These are phyloP conservation scores for Clistopyga incitator DNA, from an alignment of 2,888 invertebrate species.

Conservation along the genomic window DNA sequence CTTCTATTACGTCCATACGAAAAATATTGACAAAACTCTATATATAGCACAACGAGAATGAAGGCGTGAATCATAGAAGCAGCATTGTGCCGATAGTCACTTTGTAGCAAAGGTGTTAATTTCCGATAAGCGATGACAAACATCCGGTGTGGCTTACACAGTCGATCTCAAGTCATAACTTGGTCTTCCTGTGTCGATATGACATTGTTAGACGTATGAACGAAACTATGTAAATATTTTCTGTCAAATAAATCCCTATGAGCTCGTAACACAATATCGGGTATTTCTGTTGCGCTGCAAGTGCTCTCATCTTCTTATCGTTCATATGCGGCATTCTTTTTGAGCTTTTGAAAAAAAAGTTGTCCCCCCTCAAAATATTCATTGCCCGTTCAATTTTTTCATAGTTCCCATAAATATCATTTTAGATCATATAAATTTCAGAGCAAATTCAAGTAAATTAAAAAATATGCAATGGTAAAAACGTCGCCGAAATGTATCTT, in stretches of 20 bases:
- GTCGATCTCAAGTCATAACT: neutral
- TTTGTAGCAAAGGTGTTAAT: conserved; percentile 52
- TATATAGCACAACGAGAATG: neutral
- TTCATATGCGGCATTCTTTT: neutral
- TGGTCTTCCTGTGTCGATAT: conserved; percentile 32
- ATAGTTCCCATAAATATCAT: neutral
- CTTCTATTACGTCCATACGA: neutral
- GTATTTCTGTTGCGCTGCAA: neutral
- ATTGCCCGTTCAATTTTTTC: neutral
- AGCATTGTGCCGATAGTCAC: neutral
- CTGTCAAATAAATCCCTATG: conserved; percentile 2
- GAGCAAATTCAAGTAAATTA: no score
- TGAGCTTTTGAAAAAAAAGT: no score
- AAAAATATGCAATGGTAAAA: no score
- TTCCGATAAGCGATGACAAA: conserved; percentile 62
- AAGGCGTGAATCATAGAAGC: conserved; percentile 23
- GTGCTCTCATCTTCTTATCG: conserved; percentile 5
- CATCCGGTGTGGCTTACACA: conserved; percentile 57
- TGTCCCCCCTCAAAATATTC: no score
- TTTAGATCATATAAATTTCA: no score
- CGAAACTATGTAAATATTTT: conserved; percentile 20
- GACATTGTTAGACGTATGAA: conserved; percentile 1
- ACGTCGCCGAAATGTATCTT: no score
- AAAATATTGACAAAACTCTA: neutral
- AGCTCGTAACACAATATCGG: conserved; percentile 3